Evolutionary conservation across 2,888 invertebrate genomes (phyloP).

Genomic region (Acanthosepion pharaonis): DNA sequence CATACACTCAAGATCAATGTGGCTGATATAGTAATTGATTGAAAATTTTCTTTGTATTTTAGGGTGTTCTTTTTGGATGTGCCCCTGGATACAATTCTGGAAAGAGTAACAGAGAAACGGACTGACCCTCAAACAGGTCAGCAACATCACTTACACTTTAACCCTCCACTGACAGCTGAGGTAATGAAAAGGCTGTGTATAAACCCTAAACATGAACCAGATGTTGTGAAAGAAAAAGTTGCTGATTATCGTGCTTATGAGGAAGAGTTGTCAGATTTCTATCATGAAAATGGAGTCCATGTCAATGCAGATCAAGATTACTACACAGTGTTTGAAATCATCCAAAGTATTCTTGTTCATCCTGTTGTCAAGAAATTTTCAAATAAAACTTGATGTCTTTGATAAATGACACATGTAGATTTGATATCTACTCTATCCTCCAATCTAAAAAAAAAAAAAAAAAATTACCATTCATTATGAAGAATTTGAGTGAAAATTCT

Average conservation of each 20-base stretch:
- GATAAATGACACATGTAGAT: not conserved
- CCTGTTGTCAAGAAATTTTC: constrained; percentile 65
- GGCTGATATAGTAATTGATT: too few relatives aligned
- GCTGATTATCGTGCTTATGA: constrained; percentile 68
- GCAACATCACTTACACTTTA: constrained; percentile 73
- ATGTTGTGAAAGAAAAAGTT: constrained; percentile 65
- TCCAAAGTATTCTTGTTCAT: constrained; percentile 74
- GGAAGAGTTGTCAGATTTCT: constrained; percentile 72
- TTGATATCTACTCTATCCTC: too few relatives aligned
- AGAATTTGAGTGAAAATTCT: too few relatives aligned
- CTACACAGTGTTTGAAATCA: constrained; percentile 74
- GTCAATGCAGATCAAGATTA: constrained; percentile 74
- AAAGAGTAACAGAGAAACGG: constrained; percentile 71
- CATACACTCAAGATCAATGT: too few relatives aligned
- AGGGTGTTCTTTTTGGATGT: constrained; percentile 75
- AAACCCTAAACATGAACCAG: constrained; percentile 68
- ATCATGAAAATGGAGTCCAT: constrained; percentile 67
- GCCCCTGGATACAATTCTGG: constrained; percentile 73
- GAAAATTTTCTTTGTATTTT: constrained; percentile 48
- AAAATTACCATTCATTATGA: too few relatives aligned
- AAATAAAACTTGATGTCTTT: not conserved
- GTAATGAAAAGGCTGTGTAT: constrained; percentile 68
- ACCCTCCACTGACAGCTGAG: constrained; percentile 73
- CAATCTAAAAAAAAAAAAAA: too few relatives aligned
- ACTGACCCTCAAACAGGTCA: constrained; percentile 74